phyloP scores from a whole-genome alignment of 2,888 invertebrate species.

The Eupithecia exiguata region DNA sequence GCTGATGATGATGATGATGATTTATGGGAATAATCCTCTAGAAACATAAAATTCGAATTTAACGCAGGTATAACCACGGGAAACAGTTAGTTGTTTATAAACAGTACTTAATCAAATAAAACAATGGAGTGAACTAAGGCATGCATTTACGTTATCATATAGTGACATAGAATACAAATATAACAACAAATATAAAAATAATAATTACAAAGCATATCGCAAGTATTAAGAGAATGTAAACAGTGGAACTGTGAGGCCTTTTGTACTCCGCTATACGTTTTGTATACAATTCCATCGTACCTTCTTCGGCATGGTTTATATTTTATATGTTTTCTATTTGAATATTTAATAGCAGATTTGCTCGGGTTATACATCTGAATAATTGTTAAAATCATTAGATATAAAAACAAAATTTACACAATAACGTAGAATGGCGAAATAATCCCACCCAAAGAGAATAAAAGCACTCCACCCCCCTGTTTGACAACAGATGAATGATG shows the following conservation, averaged over 20 bases:
- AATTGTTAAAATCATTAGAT: background rate
- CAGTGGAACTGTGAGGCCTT: background rate
- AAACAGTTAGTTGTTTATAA: no score
- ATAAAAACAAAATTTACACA: background rate
- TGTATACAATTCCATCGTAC: background rate
- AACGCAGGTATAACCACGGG: no score
- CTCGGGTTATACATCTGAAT: background rate
- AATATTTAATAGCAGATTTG: background rate
- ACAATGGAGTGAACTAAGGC: no score
- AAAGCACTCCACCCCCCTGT: no score
- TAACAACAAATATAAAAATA: background rate
- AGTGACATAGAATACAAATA: background rate
- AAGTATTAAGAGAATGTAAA: background rate
- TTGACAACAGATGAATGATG: background rate
- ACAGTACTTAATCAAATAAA: no score
- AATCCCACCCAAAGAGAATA: no score
- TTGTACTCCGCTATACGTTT: background rate
- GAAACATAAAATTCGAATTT: no score
- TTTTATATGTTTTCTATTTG: background rate
- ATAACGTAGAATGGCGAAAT: background rate
- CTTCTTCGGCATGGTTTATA: background rate
- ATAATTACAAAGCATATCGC: background rate
- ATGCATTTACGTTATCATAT: background rate
- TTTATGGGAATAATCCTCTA: no score
- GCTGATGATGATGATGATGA: no score